These are phyloP conservation scores for Microplitis demolitor DNA, from an alignment of 1,140 invertebrate species.

Conservation along the genomic window DNA sequence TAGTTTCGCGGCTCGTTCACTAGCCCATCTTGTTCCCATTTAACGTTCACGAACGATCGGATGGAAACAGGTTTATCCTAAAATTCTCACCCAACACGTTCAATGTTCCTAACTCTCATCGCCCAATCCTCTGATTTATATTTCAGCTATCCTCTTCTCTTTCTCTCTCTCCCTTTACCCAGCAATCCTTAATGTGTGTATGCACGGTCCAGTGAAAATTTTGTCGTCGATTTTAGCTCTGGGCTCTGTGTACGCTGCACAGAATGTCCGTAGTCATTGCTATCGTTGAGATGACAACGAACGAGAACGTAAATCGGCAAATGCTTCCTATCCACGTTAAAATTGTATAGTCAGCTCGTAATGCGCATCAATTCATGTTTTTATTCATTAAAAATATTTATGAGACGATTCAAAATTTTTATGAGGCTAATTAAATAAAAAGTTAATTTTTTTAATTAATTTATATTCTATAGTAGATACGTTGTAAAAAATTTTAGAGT, in stretches of 20 bases:
- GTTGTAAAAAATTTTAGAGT: too few relatives aligned
- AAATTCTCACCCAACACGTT: background rate
- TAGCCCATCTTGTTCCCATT: slow-evolving; percentile 3
- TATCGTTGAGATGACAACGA: background rate
- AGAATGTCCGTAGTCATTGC: background rate
- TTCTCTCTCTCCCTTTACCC: background rate
- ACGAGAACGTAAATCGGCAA: slow-evolving; percentile 22
- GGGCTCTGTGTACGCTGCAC: background rate
- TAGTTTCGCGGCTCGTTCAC: slow-evolving; percentile 17
- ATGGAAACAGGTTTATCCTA: slow-evolving; percentile 13
- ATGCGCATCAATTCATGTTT: background rate
- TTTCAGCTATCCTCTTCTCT: background rate
- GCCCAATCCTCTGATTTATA: background rate
- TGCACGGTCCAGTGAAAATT: background rate
- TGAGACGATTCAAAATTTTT: too few relatives aligned
- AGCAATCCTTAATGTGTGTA: background rate
- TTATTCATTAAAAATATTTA: too few relatives aligned
- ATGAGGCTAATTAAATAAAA: too few relatives aligned
- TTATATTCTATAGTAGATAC: too few relatives aligned
- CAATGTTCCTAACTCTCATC: slow-evolving; percentile 4
- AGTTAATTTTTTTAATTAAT: too few relatives aligned
- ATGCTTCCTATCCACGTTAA: slow-evolving; percentile 16
- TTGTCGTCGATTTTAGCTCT: background rate
- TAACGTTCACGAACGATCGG: slow-evolving; percentile 3
- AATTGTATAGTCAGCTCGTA: slow-evolving; percentile 17